Conservation (phyloP, 2,113 vertebrate species). For the Camelus bactrianus region DNA sequence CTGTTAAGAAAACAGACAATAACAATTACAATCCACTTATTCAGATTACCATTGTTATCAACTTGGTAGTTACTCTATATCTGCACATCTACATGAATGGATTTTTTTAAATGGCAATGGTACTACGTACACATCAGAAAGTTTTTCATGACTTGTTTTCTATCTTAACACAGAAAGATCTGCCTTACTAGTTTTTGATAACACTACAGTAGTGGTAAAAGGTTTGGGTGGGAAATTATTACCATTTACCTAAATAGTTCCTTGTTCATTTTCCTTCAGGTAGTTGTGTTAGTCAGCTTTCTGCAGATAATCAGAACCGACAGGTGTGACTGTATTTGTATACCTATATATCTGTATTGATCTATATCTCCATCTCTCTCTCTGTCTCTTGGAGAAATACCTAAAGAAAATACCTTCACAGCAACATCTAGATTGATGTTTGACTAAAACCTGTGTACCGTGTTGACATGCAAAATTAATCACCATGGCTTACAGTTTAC, state of each 20-base stretch:
- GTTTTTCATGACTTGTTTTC: background rate
- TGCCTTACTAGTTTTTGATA: background rate
- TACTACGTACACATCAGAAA: background rate
- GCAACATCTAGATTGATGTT: background rate
- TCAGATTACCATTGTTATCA: background rate
- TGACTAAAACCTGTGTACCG: background rate
- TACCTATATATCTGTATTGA: background rate
- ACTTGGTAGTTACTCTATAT: background rate
- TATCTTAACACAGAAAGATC: background rate
- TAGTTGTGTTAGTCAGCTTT: background rate
- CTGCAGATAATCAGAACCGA: background rate
- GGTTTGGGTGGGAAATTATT: background rate
- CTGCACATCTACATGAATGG: background rate
- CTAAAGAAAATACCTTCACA: background rate
- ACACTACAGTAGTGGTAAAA: background rate
- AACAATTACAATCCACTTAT: background rate
- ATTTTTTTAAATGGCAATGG: background rate
- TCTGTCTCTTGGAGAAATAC: background rate
- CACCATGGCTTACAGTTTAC: background rate
- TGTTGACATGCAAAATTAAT: background rate
- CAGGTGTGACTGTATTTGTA: background rate
- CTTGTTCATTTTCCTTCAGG: background rate
- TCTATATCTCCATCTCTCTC: rapidly evolving
- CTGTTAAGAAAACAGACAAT: background rate
- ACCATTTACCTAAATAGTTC: background rate